Evolutionary conservation across 2,888 invertebrate species (phyloP), one percentile per base, ranked within the genome.

Genomic region (Morpho achilles): DNA sequence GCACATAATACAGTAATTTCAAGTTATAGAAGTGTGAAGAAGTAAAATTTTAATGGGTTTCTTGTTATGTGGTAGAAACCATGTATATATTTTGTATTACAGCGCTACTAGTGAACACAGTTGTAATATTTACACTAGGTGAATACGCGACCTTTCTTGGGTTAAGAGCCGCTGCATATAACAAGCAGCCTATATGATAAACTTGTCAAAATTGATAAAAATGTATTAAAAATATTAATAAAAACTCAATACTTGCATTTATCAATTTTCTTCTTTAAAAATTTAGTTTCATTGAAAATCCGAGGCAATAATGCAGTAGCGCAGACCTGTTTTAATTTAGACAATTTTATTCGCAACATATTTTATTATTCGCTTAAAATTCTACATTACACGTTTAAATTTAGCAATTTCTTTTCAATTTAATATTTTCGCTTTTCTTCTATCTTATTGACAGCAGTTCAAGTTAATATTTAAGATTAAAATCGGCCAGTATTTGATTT

Each of bases 271-370:
- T 71, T 67, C n/a, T 72, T 70, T 8, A 67, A 41, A 22, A 49
- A 59, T 22, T 69, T 67, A 0, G 66, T 48, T 7, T 79, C 71
- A 7, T 73, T 73, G 8, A 75, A 61, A 0, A 77, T 57, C 4
- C 72, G 73, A 0, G 77, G 73, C 2, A 73, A 59, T 7, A 74
- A 64, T 7, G 70, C 64, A 7, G 74, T 51, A 7, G 70, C 62
- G 56, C 74, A 78, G 7, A 73, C 71, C 48, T 67, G 76, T 61
- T 72, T 79, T n/a, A 81, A 63, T 68, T 72, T 81, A 45, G 72
- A 64, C 41, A 81, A 41, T 22, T 77, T 75, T 22, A 69, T 67
- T 53, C 72, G 74, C 66, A 79, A 60, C 81, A 82, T 84, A 55
- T 64, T 79, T 53, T 7, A 53, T 41, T 32, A 44, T 8, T 45